These are phyloP conservation scores for Arbacia lixula DNA, from an alignment of 53 echinoderm and acorn worm genomes.

Conservation along the genomic window DNA sequence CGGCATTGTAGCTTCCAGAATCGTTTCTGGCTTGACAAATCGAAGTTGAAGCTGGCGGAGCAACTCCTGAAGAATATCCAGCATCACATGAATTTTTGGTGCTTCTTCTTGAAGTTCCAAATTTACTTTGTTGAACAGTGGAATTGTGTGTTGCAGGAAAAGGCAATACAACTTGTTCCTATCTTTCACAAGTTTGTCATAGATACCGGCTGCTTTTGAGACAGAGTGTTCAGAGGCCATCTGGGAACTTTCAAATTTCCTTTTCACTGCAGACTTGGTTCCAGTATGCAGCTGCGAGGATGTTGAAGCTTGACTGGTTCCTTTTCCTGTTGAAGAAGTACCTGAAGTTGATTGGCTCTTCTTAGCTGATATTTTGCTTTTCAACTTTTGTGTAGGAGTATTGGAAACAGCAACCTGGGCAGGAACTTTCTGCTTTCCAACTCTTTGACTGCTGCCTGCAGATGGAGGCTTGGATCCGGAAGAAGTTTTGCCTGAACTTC, in stretches of 20 bases:
- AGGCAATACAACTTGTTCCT: conserved; percentile 59
- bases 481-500: conserved; percentile 6
- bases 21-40: conserved; percentile 52
- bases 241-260: conserved; percentile 23
- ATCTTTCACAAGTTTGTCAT: conserved; percentile 45
- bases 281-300: conserved; percentile 2
- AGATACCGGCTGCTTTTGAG: conserved; percentile 47
- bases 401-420: not conserved
- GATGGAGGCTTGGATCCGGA: conserved; percentile 1
- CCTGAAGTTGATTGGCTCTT: conserved; percentile 28
- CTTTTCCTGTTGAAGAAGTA: conserved; percentile 34
- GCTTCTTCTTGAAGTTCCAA: conserved; percentile 52
- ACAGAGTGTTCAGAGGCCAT: not conserved
- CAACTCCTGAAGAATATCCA: conserved; percentile 31
- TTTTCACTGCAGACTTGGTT: conserved; percentile 45
- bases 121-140: conserved; percentile 62
- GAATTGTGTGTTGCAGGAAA: conserved; percentile 61
- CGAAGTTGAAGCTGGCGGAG: conserved; percentile 38
- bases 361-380: conserved; percentile 21
- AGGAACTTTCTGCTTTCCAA: conserved; percentile 6
- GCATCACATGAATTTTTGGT: conserved; percentile 55
- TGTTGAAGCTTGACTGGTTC: too few species aligned
- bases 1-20: conserved; percentile 1
- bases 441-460: not conserved
- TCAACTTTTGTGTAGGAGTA: conserved; percentile 15